Conservation (phyloP, 2,888 invertebrate genomes). For the Lamellibrachia columna region DNA sequence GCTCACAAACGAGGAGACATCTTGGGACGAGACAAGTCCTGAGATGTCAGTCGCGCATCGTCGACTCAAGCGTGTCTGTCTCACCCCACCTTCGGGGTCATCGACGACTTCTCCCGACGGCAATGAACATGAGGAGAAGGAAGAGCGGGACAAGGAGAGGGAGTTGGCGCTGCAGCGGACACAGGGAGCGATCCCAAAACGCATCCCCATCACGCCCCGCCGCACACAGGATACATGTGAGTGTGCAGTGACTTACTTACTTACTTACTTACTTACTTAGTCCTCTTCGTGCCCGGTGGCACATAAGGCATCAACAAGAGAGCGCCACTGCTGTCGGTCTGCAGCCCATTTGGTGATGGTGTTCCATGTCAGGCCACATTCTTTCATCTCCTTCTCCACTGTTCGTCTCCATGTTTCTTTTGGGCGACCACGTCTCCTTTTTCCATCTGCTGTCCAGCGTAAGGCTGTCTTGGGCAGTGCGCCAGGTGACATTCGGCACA, state of each 20-base stretch:
- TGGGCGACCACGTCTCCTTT: too few relatives aligned
- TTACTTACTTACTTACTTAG: too few relatives aligned
- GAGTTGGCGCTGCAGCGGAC: background rate
- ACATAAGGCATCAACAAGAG: too few relatives aligned
- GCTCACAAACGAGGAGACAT: slow-evolving; percentile 52
- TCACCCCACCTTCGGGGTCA: background rate
- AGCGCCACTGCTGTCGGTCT: too few relatives aligned
- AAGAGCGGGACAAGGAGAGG: background rate
- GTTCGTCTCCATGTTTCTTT: too few relatives aligned
- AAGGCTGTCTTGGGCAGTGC: too few relatives aligned
- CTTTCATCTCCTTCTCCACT: too few relatives aligned
- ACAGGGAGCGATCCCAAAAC: slow-evolving; percentile 31
- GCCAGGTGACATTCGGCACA: too few relatives aligned
- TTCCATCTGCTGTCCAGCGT: too few relatives aligned
- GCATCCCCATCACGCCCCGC: background rate
- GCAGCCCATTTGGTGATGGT: too few relatives aligned
- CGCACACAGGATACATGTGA: background rate
- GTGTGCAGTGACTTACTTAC: background rate
- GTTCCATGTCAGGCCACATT: too few relatives aligned
- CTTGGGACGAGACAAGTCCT: background rate
- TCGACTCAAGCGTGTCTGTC: background rate
- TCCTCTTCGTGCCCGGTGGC: too few relatives aligned
- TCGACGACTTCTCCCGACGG: slow-evolving; percentile 17
- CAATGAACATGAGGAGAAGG: background rate
- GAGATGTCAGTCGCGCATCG: slow-evolving; percentile 16